These are phyloP conservation scores for Chionomys nivalis DNA, from an alignment of 2,113 vertebrate genomes.

Conservation along the genomic window DNA sequence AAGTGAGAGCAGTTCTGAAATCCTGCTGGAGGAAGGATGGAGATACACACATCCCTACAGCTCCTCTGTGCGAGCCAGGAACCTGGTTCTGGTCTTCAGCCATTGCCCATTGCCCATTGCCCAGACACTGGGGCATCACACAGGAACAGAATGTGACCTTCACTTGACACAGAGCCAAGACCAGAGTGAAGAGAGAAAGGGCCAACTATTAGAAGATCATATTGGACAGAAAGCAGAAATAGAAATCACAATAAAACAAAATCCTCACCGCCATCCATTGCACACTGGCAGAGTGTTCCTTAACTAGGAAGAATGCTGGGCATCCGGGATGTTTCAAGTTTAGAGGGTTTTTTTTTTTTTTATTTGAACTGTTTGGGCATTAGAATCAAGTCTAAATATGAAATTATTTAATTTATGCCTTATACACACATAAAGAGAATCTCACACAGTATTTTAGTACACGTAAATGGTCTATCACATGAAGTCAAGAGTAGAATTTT, in stretches of 20 bases:
- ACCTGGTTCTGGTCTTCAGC: not conserved
- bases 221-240: not conserved
- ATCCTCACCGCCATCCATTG: no score
- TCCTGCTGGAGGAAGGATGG: not conserved
- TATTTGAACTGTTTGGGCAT: not conserved
- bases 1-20: not conserved
- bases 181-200: not conserved
- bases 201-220: not conserved
- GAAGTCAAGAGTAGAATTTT: not conserved
- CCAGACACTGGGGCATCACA: no score
- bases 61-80: fast-evolving
- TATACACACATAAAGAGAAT: no score
- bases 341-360: not conserved
- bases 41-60: no score
- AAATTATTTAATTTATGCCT: not conserved
- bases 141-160: not conserved
- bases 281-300: no score
- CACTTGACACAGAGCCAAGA: not conserved
- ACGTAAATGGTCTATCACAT: not conserved
- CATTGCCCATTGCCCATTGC: not conserved
- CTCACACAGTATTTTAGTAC: not conserved
- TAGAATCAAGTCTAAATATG: not conserved
- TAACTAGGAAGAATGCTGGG: not conserved
- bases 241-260: not conserved
- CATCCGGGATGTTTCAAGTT: not conserved